A percentile compares a stretch with the other conserved stretches of the same genome.
Evolutionary conservation across 2,797 vertebrate genomes (phyloP).

Genomic region (Phrynocephalus forsythii): DNA sequence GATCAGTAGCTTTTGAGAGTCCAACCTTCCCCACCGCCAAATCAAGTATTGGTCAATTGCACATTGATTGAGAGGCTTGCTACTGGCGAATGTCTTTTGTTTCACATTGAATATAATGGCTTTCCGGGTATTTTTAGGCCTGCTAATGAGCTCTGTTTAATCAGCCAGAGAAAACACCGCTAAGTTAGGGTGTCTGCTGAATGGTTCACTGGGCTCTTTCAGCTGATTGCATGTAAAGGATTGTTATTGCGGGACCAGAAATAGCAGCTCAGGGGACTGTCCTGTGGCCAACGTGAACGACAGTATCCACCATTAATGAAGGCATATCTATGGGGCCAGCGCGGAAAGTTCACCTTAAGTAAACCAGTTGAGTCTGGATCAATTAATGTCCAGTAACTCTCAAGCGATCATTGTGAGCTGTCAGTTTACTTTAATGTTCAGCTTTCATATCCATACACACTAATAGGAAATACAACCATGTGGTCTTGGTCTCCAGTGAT

Average conservation of each 20-base stretch:
- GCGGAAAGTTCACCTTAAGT: background rate
- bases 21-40: background rate
- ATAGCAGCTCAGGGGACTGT: conserved; percentile 6
- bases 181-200: conserved; percentile 43
- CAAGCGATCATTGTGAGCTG: background rate
- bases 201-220: background rate
- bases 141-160: conserved; percentile 50
- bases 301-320: conserved; percentile 35
- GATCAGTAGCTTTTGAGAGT: background rate
- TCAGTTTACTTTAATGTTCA: too few species aligned
- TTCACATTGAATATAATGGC: conserved; percentile 12
- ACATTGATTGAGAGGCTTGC: conserved; percentile 46
- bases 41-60: conserved; percentile 15
- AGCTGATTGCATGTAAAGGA: conserved; percentile 37
- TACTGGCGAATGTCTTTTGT: conserved; percentile 38
- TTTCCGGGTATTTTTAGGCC: conserved; percentile 53
- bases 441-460: too few species aligned
- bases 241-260: conserved; percentile 42
- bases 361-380: background rate
- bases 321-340: background rate
- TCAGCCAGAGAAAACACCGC: conserved; percentile 50
- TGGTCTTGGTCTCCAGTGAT: too few species aligned
- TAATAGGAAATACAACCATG: too few species aligned
- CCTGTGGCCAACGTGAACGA: conserved; percentile 32
- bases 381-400: background rate